Base-by-base conservation (phyloP, 2,797 vertebrate genomes). In the Catamblyrhynchus diadema region DNA sequence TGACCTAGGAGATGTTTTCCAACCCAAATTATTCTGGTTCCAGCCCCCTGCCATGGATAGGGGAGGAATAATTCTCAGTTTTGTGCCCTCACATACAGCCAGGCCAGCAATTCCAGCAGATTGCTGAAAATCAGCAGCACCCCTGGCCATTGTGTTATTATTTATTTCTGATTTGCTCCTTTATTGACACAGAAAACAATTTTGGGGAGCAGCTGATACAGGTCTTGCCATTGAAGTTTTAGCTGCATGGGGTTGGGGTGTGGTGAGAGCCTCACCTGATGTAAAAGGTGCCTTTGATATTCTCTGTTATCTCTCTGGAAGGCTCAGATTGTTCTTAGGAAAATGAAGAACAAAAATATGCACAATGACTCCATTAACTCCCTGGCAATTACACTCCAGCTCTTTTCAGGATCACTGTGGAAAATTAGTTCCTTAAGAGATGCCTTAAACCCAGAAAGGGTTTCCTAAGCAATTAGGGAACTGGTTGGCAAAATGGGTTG, bases 291-390 rank as follows among this genome's bases (percentile, higher is more conserved):
- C 66, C 15, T 72, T 72, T 47, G 12, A 54, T 62, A 6, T n/a
- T 62, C 33, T 67, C 41, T 32, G 7, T 65, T 53, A 25, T 53
- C 30, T 71, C n/a, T 69, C 61, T 57, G 75, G 48, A 64, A 88
- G 51, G 54, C 56, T 93, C 70, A 37, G 48, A 79, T 73, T 86
- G 67, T 81, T 60, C 62, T 62, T 42, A 32, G 69, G 86, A 56
- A 79, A 90, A 88, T 23, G 18, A 81, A 56, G 71, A 94, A 82
- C 84, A 66, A 82, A 96, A 95, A 83, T 73, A 72, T 30, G 69
- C 80, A 54, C 72, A 81, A 51, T 60, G 73, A 39, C 75, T 88
- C 89, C 57, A 94, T 93, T 80, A 96, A 79, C 51, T 78, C 54
- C 86, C 74, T 90, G 75, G 75, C 47, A 93, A 45, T 94, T 69